Conservation (phyloP, 1,140 invertebrate genomes). For the Streblospio benedicti region DNA sequence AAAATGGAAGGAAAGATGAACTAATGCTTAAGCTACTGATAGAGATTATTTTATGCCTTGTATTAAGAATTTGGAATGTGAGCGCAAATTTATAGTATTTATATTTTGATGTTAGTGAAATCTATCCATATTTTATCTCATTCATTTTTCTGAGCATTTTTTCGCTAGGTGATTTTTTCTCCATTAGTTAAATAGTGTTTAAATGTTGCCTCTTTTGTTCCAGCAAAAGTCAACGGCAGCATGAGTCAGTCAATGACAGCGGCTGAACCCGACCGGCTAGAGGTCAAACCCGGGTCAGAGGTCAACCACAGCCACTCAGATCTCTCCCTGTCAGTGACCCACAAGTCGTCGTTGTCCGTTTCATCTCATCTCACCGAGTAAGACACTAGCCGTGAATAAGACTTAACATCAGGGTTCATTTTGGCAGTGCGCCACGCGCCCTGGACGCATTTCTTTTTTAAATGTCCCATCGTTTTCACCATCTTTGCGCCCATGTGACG, state of each 20-base stretch:
- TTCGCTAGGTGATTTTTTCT: background rate
- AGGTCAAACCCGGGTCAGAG: constrained; percentile 4
- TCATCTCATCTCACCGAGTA: constrained; percentile 4
- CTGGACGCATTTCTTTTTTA: background rate
- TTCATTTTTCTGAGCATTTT: background rate
- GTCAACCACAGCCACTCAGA: constrained; percentile 23
- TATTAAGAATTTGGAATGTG: background rate
- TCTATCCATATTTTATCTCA: background rate
- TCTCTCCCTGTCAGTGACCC: constrained; percentile 18
- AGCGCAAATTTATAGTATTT: too few species aligned
- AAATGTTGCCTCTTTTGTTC: background rate
- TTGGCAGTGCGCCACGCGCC: too few species aligned
- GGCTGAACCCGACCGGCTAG: background rate
- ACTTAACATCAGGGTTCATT: too few species aligned
- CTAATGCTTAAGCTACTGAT: background rate
- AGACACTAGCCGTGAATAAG: too few species aligned
- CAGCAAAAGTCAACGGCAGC: background rate
- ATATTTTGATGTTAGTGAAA: too few species aligned
- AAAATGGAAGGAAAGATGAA: background rate
- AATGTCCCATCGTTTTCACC: background rate
- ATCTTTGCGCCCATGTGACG: background rate
- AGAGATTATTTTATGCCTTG: background rate
- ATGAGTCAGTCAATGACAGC: background rate
- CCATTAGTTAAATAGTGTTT: background rate
- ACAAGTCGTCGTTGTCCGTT: background rate